These are phyloP conservation scores for Acronicta leporina DNA, from an alignment of 2,888 invertebrate genomes.

Conservation along the genomic window DNA sequence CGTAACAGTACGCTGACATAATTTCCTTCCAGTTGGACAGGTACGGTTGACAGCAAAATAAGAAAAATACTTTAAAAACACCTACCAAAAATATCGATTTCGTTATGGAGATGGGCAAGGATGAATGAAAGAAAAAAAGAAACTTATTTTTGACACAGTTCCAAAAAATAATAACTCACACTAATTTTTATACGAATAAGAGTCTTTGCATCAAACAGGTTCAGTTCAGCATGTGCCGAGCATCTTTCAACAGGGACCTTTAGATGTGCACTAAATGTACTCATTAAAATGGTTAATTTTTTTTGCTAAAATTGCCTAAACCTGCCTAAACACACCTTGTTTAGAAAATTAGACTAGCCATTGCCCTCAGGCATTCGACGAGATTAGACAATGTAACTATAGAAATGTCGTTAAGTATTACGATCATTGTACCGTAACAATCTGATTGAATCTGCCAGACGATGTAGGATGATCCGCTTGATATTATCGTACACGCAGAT, in stretches of 20 bases:
- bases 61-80: conserved; percentile 10
- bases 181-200: too few species aligned
- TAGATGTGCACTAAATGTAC: conserved; percentile 5
- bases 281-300: conserved; percentile 2
- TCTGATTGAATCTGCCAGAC: conserved; percentile 10
- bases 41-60: conserved; percentile 31
- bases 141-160: too few species aligned
- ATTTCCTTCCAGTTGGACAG: conserved; percentile 38
- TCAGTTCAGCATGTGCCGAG: too few species aligned
- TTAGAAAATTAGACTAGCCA: background rate
- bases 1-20: conserved; percentile 61
- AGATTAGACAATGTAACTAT: conserved; percentile 9
- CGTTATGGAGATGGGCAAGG: background rate
- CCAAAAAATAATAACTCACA: too few species aligned
- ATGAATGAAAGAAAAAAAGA: too few species aligned
- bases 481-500: conserved; percentile 4
- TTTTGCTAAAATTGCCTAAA: background rate
- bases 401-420: conserved; percentile 20
- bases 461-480: conserved; percentile 16
- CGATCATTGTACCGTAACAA: conserved; percentile 21
- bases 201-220: too few species aligned
- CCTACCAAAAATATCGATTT: background rate
- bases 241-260: too few species aligned
- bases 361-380: conserved; percentile 7
- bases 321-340: background rate